A percentile compares a stretch with the other conserved stretches of the same genome.
Evolutionary conservation across 2,797 vertebrate species (phyloP).

Genomic region (Sorex maritimensis): DNA sequence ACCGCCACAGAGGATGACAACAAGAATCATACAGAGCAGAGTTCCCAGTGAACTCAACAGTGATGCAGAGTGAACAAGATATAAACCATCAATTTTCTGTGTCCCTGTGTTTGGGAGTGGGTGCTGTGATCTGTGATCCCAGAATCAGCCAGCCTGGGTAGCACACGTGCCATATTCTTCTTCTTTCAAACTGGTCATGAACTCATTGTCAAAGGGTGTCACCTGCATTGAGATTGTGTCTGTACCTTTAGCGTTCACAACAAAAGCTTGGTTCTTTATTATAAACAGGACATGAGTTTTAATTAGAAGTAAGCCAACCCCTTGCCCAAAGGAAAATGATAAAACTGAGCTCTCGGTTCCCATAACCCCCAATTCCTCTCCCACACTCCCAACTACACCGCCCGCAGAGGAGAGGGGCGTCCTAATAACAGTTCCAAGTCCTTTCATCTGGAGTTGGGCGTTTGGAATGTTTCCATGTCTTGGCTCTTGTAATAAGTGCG

Average conservation of each 20-base stretch:
- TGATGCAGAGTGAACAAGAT: background rate
- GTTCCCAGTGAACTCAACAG: background rate
- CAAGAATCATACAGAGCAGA: background rate
- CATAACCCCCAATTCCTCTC: background rate
- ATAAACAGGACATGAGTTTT: slow-evolving; percentile 13
- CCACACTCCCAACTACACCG: slow-evolving; percentile 61
- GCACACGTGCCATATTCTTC: background rate
- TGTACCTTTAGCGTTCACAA: background rate
- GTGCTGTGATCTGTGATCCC: background rate
- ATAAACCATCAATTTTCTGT: background rate
- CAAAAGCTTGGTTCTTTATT: background rate
- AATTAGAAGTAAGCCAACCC: slow-evolving; percentile 40
- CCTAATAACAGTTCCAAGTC: no score
- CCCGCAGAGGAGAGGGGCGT: slow-evolving; percentile 66
- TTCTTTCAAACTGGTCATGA: background rate
- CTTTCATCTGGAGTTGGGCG: no score
- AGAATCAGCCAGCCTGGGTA: background rate
- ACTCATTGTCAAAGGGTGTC: background rate
- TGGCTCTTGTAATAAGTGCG: no score
- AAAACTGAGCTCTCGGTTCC: background rate
- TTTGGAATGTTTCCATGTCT: no score
- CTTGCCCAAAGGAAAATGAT: slow-evolving; percentile 57
- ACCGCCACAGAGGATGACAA: background rate
- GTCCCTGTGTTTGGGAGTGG: background rate
- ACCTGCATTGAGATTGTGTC: background rate